Base-by-base conservation (phyloP, 2,113 vertebrate species). In the Pelusios castaneus region DNA sequence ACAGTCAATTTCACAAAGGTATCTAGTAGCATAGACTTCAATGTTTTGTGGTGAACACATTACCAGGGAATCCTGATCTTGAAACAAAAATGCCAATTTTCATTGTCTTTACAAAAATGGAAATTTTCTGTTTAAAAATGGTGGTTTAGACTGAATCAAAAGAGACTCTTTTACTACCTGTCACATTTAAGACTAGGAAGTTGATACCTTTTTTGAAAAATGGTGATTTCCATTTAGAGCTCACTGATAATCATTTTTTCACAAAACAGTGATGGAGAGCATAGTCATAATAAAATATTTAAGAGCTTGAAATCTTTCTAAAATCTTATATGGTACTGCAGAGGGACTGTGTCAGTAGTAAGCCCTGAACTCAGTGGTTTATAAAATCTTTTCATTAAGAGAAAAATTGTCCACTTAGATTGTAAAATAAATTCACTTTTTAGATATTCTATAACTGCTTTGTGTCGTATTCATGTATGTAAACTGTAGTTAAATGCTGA, bases 171-270 rank as follows among this genome's bases (percentile, higher is more conserved):
- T 91, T 90, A 95, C 84, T 17, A 21, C 52, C 4, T 80, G 54
- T 84, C 55, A 82, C 21, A 55, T 94, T 92, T 92, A 87, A 93
- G 49, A 91, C 43, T 49, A 34, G 0, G 1, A 77, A 80, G 12
- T 29, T 82, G n/a, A 10, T 52, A 51, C 85, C 34, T 3, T 27
- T 76, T 89, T 76, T 94, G 94, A 95, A 95, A 96, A 82, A 45
- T 91, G 55, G 82, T 91, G 52, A 94, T 94, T 97, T 97, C 80
- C 63, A 58, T 96, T 97, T 83, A 41, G 88, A 92, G 96, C 95
- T 34, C 34, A 43, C 52, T 83, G 80, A 84, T 91, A 95, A 55
- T 49, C 85, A 43, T 51, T 95, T 70, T 90, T 91, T 54, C 82
- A 29, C 21, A 73, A 92, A 92, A 95, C 25, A 2, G 0, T 89